These are phyloP conservation scores for Platycheirus rosarum DNA, from an alignment of 2,888 invertebrate genomes.

Conservation along the genomic window DNA sequence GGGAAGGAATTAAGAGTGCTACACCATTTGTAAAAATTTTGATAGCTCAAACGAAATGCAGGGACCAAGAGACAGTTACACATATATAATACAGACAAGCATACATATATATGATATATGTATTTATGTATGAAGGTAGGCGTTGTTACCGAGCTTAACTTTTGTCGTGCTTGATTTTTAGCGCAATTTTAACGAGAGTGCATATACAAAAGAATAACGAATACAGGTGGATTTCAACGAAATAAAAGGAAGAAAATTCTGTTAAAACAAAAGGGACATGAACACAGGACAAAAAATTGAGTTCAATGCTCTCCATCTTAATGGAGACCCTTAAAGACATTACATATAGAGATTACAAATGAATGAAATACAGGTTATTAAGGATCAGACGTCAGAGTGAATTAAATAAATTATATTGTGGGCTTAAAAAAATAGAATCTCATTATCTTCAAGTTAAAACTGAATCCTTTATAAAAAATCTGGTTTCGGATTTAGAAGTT, in stretches of 20 bases:
- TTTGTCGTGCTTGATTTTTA: slow-evolving; percentile 57
- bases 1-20: slow-evolving; percentile 14
- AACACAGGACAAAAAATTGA: slow-evolving; percentile 13
- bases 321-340: neutral
- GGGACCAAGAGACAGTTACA: slow-evolving; percentile 30
- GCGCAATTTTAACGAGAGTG: slow-evolving; percentile 70
- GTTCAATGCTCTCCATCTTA: slow-evolving; percentile 1
- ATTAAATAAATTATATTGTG: no score
- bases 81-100: neutral
- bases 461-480: no score
- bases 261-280: slow-evolving; percentile 33
- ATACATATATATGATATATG: neutral
- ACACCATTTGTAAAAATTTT: slow-evolving; percentile 62
- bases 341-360: no score
- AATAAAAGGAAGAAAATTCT: no score
- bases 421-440: no score
- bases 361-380: no score
- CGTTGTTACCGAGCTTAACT: slow-evolving; percentile 43
- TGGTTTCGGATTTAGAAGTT: no score
- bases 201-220: slow-evolving; percentile 68
- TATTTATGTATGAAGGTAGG: slow-evolving; percentile 9
- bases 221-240: slow-evolving; percentile 59
- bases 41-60: slow-evolving; percentile 55
- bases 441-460: no score
- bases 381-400: no score